phyloP scores from a whole-genome alignment of 2,113 vertebrate genomes.

The Paramisgurnus dabryanus region DNA sequence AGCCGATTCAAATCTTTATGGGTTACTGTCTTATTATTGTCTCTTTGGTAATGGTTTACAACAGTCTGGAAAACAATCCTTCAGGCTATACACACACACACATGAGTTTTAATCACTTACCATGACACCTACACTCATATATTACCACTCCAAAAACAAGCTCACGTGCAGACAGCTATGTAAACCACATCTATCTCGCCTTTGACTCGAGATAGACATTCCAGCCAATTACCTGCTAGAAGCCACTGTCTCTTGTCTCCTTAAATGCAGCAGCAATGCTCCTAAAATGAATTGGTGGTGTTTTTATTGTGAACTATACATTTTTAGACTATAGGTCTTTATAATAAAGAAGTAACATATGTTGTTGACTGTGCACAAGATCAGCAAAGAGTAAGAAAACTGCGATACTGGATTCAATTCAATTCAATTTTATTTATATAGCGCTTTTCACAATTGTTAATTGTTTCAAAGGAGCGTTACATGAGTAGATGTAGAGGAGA shows the following conservation, averaged over 20 bases:
- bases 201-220: conserved; percentile 18
- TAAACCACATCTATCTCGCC: not conserved
- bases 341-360: no score
- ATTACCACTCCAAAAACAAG: conserved; percentile 6
- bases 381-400: no score
- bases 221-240: conserved; percentile 7
- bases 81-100: not conserved
- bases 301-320: conserved; percentile 10
- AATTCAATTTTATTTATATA: no score
- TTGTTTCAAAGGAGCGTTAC: no score
- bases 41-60: conserved; percentile 19
- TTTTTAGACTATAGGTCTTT: no score
- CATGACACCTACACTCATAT: conserved; percentile 4
- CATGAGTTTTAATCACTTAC: conserved; percentile 5
- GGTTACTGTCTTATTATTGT: not conserved
- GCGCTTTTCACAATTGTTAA: no score
- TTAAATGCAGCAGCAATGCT: conserved; percentile 8
- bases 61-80: conserved; percentile 34
- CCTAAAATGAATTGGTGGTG: not conserved
- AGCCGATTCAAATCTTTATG: conserved; percentile 11
- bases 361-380: no score
- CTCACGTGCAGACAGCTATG: conserved; percentile 6
- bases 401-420: no score
- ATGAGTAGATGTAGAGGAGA: no score
- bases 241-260: not conserved